Conservation (phyloP, 1,140 invertebrate genomes). For the Temnothorax curvispinosus region DNA sequence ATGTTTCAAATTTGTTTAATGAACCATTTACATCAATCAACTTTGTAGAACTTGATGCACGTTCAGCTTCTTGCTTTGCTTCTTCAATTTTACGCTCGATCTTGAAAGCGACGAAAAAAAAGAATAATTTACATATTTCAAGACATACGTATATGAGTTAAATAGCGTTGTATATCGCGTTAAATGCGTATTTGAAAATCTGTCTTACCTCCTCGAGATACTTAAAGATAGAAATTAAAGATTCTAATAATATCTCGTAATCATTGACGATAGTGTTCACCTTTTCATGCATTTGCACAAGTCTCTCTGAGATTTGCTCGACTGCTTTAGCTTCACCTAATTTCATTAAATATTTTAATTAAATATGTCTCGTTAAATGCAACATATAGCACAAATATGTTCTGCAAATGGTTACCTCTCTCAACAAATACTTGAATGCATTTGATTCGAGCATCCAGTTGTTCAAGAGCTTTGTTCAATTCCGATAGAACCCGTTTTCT, state of each 20-base stretch:
- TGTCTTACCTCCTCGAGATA: slow-evolving; percentile 88
- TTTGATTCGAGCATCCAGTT: slow-evolving; percentile 90
- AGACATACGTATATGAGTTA: background rate
- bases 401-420: slow-evolving; percentile 77
- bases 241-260: slow-evolving; percentile 91
- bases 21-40: slow-evolving; percentile 40
- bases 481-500: slow-evolving; percentile 87
- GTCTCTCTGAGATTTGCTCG: slow-evolving; percentile 87
- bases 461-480: slow-evolving; percentile 88
- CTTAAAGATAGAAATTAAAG: slow-evolving; percentile 90
- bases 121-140: slow-evolving; percentile 3
- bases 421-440: slow-evolving; percentile 87
- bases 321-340: slow-evolving; percentile 77
- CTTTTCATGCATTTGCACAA: slow-evolving; percentile 89
- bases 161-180: slow-evolving; percentile 10
- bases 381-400: background rate
- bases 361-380: background rate
- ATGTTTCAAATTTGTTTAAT: slow-evolving; percentile 85
- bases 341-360: slow-evolving; percentile 1
- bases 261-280: slow-evolving; percentile 90
- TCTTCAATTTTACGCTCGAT: slow-evolving; percentile 78
- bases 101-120: slow-evolving; percentile 60
- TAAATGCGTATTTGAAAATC: slow-evolving; percentile 16
- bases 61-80: slow-evolving; percentile 37
- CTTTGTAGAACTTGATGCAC: slow-evolving; percentile 8